Conservation (phyloP, 2,888 invertebrate genomes). For the Apotomis betuletana region DNA sequence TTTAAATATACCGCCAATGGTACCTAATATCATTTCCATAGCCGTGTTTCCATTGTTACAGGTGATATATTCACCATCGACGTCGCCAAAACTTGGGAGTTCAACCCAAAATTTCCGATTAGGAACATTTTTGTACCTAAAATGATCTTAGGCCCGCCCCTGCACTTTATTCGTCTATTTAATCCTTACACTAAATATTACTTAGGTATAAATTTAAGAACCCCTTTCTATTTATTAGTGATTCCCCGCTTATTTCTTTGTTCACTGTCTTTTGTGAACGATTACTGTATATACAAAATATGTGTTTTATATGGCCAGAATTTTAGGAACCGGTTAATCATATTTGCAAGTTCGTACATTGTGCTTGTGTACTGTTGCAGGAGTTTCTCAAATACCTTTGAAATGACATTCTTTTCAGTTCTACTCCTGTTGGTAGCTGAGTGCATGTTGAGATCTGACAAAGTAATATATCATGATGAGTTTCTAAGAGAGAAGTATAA, state of each 20-base stretch:
- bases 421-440: constrained; percentile 89
- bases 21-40: not conserved
- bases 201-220: constrained; percentile 84
- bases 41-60: constrained; percentile 69
- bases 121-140: constrained; percentile 92
- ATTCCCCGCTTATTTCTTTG: constrained; percentile 91
- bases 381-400: constrained; percentile 95
- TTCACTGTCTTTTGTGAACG: constrained; percentile 90
- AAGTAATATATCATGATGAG: constrained; percentile 88
- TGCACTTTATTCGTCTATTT: constrained; percentile 84
- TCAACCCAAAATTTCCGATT: constrained; percentile 91
- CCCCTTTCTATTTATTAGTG: constrained; percentile 89
- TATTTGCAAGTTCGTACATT: constrained; percentile 93
- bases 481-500: constrained; percentile 88
- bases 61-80: constrained; percentile 93
- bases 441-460: constrained; percentile 88
- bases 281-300: constrained; percentile 91
- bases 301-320: constrained; percentile 89
- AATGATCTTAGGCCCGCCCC: constrained; percentile 88
- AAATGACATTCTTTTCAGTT: constrained; percentile 90
- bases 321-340: constrained; percentile 86
- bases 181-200: constrained; percentile 83
- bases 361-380: constrained; percentile 91
- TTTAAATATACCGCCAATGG: no score
- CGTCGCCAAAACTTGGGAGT: constrained; percentile 94